Base-by-base conservation (phyloP, 1,140 invertebrate species). In the Contarinia nasturtii region DNA sequence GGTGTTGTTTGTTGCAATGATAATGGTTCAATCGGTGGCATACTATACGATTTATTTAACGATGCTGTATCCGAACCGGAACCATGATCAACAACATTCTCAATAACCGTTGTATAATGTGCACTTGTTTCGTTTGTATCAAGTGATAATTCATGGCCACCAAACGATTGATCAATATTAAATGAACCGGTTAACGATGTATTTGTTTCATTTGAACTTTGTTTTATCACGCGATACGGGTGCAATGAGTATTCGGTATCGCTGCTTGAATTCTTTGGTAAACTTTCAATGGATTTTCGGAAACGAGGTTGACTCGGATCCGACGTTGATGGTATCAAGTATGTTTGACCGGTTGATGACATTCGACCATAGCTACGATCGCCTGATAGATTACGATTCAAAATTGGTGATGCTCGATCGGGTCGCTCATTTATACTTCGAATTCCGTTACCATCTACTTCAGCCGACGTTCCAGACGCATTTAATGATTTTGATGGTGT, bases 201-300 rank as follows among this genome's bases (percentile, higher is more conserved):
- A 45, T 59, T 64, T 5, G 61, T 64, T 47, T 64, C 61, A 21
- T 64, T 64, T 41, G 61, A 64, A 42, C 61, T 63, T 54, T 64
- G 61, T 47, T 64, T 64, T 37, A 64, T 64, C 34, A 64, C 61
- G 17, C 58, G 55, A 50, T 64, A 64, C 15, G 61, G 61, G 50
- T 63, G 61, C 7, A 56, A 55, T 43, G 61, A 63, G 45, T 63
- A 64, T 42, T 64, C 61, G 2, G 61, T 64, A 19, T 64, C 61
- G n/a, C 61, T 63, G 50, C 61, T 64, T 8, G 61, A 64, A 43
- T 63, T 63, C 46, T 63, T 64, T 33, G 62, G 61, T 34, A 64
- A 33, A 27, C 61, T 64, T 48, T 64, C 61, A 47, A 59, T 61
- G 36, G 61, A 62, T 43, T 61, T 63, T 34, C 61, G 58, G 20